Evolutionary conservation across 2,113 vertebrate species (phyloP).

Genomic region (Sardina pilchardus): DNA sequence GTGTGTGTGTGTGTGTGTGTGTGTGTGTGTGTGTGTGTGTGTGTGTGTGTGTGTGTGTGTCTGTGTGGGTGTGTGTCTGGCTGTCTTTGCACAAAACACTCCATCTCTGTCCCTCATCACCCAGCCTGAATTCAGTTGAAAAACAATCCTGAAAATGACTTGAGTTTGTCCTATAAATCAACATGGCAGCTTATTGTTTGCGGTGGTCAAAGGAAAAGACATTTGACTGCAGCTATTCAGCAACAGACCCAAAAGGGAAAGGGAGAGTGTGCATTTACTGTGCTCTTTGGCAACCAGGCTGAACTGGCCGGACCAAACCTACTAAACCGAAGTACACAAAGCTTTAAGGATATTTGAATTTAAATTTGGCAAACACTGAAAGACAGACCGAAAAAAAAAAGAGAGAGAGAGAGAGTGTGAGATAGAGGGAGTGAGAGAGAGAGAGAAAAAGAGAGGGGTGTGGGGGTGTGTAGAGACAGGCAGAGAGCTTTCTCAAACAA

Average conservation of each 20-base stretch:
- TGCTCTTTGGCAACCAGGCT: neutral
- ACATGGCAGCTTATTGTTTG: conserved; percentile 11
- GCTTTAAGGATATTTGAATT: neutral
- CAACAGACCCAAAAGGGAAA: neutral
- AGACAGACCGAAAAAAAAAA: neutral
- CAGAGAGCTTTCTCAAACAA: neutral
- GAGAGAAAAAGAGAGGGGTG: neutral
- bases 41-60: neutral
- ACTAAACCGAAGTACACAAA: neutral
- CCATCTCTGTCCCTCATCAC: conserved; percentile 1
- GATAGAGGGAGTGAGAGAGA: neutral
- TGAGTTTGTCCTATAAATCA: neutral
- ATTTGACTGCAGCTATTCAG: neutral
- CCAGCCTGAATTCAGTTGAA: neutral
- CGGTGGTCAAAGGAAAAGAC: neutral
- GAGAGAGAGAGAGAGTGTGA: neutral
- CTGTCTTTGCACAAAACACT: neutral
- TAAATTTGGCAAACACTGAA: neutral
- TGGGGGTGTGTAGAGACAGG: neutral
- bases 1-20: neutral
- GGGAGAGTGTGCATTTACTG: neutral
- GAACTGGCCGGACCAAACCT: neutral
- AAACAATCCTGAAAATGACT: neutral
- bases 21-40: neutral
- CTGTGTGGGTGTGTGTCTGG: neutral